phyloP scores from a whole-genome alignment of 2,797 vertebrate species.

The Syngnathus rostellatus region DNA sequence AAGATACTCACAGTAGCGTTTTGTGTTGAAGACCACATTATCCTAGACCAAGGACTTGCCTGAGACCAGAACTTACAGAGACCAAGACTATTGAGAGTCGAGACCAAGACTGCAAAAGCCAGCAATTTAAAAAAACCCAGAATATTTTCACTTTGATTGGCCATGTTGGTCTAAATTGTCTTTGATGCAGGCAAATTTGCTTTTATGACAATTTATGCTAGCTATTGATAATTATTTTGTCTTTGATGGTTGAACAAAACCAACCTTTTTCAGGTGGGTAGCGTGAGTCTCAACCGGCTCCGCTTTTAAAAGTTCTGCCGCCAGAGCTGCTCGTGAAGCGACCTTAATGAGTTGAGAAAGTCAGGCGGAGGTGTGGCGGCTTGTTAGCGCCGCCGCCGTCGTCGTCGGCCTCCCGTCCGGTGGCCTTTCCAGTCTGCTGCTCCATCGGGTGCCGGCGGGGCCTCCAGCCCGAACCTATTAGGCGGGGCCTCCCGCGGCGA shows the following conservation, averaged over 20 bases:
- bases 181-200: too few species aligned
- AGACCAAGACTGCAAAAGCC: too few species aligned
- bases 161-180: too few species aligned
- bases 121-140: too few species aligned
- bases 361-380: conserved; percentile 54
- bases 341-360: conserved; percentile 66
- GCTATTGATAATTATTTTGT: too few species aligned
- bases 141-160: too few species aligned
- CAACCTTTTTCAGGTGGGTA: background rate
- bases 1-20: background rate
- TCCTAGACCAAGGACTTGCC: too few species aligned
- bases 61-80: too few species aligned
- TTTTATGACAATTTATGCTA: too few species aligned
- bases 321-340: conserved; percentile 57
- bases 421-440: conserved; percentile 35
- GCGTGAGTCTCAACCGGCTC: background rate
- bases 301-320: background rate
- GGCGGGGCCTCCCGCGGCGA: conserved; percentile 26
- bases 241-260: background rate
- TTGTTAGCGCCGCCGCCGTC: conserved; percentile 48
- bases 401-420: conserved; percentile 16
- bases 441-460: conserved; percentile 42
- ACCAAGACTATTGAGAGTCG: too few species aligned
- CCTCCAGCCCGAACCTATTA: background rate
- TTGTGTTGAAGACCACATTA: too few species aligned